Evolutionary conservation across 2,888 invertebrate genomes (phyloP), one percentile per base, ranked within the genome.

Genomic region (Acrobasis suavella): DNA sequence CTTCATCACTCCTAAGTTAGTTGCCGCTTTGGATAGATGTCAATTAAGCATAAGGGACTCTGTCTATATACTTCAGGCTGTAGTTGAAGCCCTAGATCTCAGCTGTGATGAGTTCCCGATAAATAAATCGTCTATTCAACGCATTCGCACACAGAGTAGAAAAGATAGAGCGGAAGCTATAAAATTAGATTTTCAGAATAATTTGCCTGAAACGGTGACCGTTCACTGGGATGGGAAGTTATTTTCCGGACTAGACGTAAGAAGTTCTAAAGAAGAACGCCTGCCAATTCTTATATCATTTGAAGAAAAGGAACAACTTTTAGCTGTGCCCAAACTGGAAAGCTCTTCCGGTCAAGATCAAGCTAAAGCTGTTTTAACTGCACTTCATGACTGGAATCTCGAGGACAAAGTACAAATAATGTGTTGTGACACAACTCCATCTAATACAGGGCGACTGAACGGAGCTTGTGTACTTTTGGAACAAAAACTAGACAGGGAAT

Each of bases 231-330:
- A n/a, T n/a, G n/a, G n/a, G n/a, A n/a, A n/a, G n/a, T n/a, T n/a
- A n/a, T n/a, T n/a, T n/a, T n/a, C n/a, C 54, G 76, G 58, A 58
- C 58, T 76, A 49, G 70, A 78, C 50, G 66, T 62, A 17, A 50
- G 67, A 37, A 67, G 61, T 60, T 68, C 65, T 55, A 68, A 67
- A 67, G 65, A 67, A 68, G 76, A 80, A 77, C 72, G 78, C 66
- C 62, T 74, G 37, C 73, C 71, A 50, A 68, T 52, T 85, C 87
- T 80, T 86, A 85, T 64, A 85, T 65, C 64, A 56, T 65, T 50
- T 65, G 62, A 15, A 10, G 64, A 67, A 12, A 65, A 62, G 12
- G 66, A 71, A 63, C 71, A 71, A 58, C 69, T 68, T 64, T 22
- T 68, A 1, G 65, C 65, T 32, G 68, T 69, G 52, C 67, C 69